Base-by-base conservation (phyloP, 2,113 vertebrate genomes). In the Monarcha castaneiventris region DNA sequence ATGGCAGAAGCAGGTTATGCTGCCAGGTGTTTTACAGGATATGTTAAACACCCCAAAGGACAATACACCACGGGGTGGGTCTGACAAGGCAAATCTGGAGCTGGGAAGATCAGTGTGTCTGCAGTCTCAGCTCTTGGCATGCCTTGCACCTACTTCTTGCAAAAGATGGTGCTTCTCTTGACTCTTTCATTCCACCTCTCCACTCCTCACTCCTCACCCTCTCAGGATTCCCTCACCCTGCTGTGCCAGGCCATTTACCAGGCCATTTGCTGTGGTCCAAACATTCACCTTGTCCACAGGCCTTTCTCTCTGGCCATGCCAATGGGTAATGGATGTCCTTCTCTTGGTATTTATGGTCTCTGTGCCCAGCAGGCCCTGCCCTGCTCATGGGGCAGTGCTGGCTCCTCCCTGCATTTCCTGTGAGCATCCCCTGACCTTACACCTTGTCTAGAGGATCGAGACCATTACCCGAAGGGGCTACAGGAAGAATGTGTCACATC, bases 191-290 rank as follows among this genome's bases (percentile, higher is more conserved):
- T 77, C 66, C 59, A 43, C 18, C 8, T 9, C 35, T 44, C 18
- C 5, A 9, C 27, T 58, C 37, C 89, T 75, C 29, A 62, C 25
- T 58, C n/a, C 89, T 82, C 29, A 67, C 19, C 14, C 58, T 48
- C 54, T 51, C 0, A 0, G 39, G 33, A 51, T 15, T 19, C 10
- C 32, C 29, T 44, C 68, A 58, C 6, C 20, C 14, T 0, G 3
- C 37, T 39, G 46, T 55, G 56, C 66, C 21, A 84, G 44, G 54
- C 44, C 54, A 26, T 64, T 37, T 76, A 6, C 61, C 25, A 84
- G 43, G 62, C 37, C 55, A 23, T 66, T 37, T 76, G 9, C 62
- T 10, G 6, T n/a, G 39, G 30, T 52, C 46, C 32, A 80, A 6
- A 52, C 0, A 0, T 11, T 55, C 11, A 13, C 39, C 5, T 25